Conservation (phyloP, 2,113 vertebrate species). For the Pardalotus punctatus region DNA sequence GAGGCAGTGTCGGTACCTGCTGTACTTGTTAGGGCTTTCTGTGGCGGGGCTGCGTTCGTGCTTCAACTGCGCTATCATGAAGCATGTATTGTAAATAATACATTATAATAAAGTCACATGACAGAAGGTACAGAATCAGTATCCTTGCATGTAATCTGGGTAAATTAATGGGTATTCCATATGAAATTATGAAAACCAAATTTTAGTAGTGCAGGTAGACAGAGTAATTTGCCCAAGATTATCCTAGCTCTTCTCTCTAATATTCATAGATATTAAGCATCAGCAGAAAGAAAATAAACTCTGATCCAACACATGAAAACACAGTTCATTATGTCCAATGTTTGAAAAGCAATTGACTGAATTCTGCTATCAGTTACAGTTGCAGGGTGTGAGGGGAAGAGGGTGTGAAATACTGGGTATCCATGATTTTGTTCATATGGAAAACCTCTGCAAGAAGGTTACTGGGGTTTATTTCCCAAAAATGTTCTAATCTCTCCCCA, state of each 20-base stretch:
- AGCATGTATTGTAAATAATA: neutral
- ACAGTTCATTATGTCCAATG: neutral
- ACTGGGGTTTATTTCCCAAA: neutral
- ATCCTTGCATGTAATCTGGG: neutral
- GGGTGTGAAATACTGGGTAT: neutral
- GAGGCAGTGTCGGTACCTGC: fast-evolving
- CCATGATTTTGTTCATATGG: neutral
- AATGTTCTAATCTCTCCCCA: neutral
- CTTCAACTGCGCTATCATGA: neutral
- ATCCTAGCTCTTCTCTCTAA: neutral
- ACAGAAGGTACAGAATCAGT: neutral
- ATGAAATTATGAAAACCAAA: conserved; percentile 1
- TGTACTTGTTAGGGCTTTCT: neutral
- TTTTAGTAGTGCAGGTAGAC: neutral
- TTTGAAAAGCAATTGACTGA: neutral
- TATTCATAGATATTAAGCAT: neutral
- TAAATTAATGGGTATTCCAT: neutral
- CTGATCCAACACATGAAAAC: neutral
- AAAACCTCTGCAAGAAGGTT: neutral
- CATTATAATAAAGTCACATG: neutral
- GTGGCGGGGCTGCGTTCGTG: neutral
- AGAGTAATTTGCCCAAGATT: neutral
- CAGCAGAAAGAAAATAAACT: neutral
- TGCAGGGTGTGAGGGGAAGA: fast-evolving
- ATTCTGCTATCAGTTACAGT: neutral